Evolutionary conservation across 2,113 vertebrate species (phyloP).

Genomic region (Semnornis frantzii): DNA sequence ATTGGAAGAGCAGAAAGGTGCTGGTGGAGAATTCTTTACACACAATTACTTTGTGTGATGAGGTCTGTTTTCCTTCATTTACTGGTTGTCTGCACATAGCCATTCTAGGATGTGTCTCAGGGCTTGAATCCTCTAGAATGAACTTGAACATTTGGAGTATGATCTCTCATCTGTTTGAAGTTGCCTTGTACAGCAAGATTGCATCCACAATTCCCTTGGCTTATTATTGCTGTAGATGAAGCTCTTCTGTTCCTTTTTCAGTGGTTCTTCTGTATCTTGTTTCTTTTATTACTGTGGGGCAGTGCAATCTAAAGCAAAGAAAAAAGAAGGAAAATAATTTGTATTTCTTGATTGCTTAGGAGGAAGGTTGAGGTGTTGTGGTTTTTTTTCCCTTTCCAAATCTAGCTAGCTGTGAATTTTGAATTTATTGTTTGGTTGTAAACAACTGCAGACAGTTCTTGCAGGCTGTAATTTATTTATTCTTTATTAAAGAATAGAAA

Average conservation of each 20-base stretch:
- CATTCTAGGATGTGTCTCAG: not conserved
- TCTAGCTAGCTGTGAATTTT: not conserved
- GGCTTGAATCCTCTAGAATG: not conserved
- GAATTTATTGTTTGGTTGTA: not conserved
- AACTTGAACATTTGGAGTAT: not conserved
- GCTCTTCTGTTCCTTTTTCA: not conserved
- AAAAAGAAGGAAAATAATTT: not conserved
- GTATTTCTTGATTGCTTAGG: not conserved
- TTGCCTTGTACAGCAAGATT: not conserved
- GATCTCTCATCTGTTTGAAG: not conserved
- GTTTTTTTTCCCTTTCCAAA: not conserved
- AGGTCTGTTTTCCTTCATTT: not conserved
- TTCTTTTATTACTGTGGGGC: not conserved
- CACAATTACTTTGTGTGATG: not conserved
- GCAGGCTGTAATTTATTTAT: not conserved
- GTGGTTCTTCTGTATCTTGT: not conserved
- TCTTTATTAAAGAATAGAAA: not conserved
- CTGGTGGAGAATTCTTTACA: not conserved
- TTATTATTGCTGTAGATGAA: not conserved
- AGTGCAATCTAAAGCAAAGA: not conserved
- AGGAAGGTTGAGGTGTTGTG: not conserved
- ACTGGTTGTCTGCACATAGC: not conserved
- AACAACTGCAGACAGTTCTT: not conserved
- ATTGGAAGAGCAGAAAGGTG: not conserved
- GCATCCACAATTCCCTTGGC: not conserved